Evolutionary conservation across 2,797 vertebrate genomes (phyloP), one percentile per base, ranked within the genome.

Genomic region (Lacerta viridis): DNA sequence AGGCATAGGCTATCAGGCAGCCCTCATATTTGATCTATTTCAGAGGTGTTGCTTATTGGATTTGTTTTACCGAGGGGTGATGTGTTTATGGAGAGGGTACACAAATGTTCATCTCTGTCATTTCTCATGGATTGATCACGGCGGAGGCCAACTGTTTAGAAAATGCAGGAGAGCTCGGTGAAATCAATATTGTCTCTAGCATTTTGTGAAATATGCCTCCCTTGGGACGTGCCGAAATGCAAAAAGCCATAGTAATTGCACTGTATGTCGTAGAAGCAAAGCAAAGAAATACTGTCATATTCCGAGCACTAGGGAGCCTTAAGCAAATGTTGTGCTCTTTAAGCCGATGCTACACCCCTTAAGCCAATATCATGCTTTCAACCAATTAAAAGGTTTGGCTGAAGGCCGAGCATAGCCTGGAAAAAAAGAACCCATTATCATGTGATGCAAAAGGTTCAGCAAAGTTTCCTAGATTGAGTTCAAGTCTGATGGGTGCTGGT

Each of bases 81-180:
- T 77, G 82, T 87, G 87, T 89, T 89, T 87, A 87, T 71, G 46
- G 77, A 77, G 64, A 84, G 76, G 72, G 71, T 86, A 87, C 27
- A 71, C 76, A 33, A 33, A 81, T 82, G 78, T 84, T 39, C 43
- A 89, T 76, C 77, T 84, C 66, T 91, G 87, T 83, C 82, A 80
- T 91, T 74, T 39, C 77, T 90, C 43, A 75, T 90, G 82, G 85
- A 87, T 87, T 91, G 71, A 91, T 89, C 78, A 85, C 55, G n/a
- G 82, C 20, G 20, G 85, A 89, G 82, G 88, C 80, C 46, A 84
- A 87, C 77, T 68, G 88, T 84, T 89, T 89, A 84, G 85, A 84
- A 81, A 84, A 89, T 87, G 64, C 85, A 81, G 41, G 43, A 61
- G 71, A 33, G 71, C 64, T 89, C 46, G 25, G 76, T 25, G 77